Evolutionary conservation across 2,797 vertebrate species (phyloP).

Genomic region (Lutjanus campechanus): DNA sequence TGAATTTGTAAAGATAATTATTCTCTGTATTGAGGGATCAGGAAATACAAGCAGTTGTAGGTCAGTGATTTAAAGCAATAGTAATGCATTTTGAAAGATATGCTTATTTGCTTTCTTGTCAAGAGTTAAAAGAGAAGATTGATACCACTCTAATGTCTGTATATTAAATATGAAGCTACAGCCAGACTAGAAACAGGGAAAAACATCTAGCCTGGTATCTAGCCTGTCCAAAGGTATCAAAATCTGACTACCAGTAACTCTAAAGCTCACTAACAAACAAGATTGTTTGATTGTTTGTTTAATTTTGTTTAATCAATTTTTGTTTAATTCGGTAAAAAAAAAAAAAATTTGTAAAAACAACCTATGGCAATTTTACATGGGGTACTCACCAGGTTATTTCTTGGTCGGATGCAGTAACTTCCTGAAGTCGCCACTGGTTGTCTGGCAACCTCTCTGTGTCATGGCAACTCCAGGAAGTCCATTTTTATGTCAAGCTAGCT

Average conservation of each 20-base stretch:
- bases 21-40: neutral
- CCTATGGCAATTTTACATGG: too few species aligned
- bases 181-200: neutral
- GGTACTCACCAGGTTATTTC: too few species aligned
- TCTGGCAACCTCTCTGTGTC: too few species aligned
- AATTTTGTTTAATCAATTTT: too few species aligned
- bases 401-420: too few species aligned
- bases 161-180: neutral
- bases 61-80: neutral
- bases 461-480: too few species aligned
- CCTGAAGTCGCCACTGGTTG: too few species aligned
- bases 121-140: neutral
- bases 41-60: conserved; percentile 2
- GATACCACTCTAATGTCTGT: neutral
- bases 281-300: too few species aligned
- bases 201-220: neutral
- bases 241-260: neutral
- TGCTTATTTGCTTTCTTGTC: neutral
- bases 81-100: neutral
- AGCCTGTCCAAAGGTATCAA: neutral
- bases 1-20: neutral
- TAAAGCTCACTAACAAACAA: too few species aligned
- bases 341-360: too few species aligned
- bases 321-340: too few species aligned
- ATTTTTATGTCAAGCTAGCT: too few species aligned